Base-by-base conservation (phyloP, 2,888 invertebrate genomes). In the Drosophila rellima region DNA sequence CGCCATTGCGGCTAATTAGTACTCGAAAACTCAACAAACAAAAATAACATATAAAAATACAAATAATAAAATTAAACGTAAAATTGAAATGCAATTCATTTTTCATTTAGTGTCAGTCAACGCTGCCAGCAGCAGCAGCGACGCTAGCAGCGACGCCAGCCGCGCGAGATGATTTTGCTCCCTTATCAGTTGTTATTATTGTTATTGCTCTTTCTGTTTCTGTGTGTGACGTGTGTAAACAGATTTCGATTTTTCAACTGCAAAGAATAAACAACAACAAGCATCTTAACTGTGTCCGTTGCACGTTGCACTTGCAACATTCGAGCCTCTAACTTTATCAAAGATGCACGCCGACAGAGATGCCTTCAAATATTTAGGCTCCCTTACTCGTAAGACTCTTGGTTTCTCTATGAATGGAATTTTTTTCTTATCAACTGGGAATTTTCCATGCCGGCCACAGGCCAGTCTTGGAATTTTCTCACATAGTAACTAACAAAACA, bases 351-450 rank as follows among this genome's bases (percentile, higher is more conserved):
- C 5, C 52, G 23, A 2, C 39, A 42, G 55, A 42, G 55, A 51
- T 74, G 54, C 37, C 35, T 10, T 39, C 52, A 47, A 52, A 42
- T 39, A 29, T 37, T 26, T 45, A 13, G 40, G 11, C 3, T 40
- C n/a, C 10, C 13, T n/a, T 26, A 7, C 26, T 7, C 26, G n/a
- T 3, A 42, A 23, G 39, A 39, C 26, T 20, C 20, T 20, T 39
- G n/a, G 6, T n/a, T n/a, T 48, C n/a, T 54, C 3, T 31, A 29
- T 40, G n/a, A 35, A 35, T 29, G 50, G 56, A 56, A 73, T 62
- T 56, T 77, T 63, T 54, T 51, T 64, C 68, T 69, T 69, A 69
- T 76, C 65, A 73, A 26, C 5, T 62, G 55, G 40, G 26, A 73
- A 65, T 69, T 78, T 76, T 76, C 78, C 75, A 68, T 47, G n/a